Evolutionary conservation across 2,888 invertebrate genomes (phyloP), one percentile per base, ranked within the genome.

Genomic region (Muscina levida): DNA sequence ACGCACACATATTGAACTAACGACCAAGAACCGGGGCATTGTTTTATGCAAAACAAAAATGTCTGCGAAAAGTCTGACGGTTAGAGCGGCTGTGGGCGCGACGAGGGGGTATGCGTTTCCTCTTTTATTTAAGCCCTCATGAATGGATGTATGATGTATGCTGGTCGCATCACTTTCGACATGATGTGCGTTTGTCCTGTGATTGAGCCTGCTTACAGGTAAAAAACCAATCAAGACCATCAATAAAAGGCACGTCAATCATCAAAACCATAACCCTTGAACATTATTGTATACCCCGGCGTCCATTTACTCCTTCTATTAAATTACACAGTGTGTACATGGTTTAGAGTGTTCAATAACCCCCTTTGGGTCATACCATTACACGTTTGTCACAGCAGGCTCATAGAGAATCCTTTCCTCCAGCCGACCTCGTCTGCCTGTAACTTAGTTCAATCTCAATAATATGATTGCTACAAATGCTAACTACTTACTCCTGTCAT

Each of bases 171-270:
- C 62, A 62, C 19, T n/a, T n/a, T 17, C 62, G 42, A 62, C 42
- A 62, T 68, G n/a, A n/a, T n/a, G 77, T 73, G 72, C 67, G 59
- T 79, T 70, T 51, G 76, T 71, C 51, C 76, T 73, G 76, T n/a
- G n/a, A n/a, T 80, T 39, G 72, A 76, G 42, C 24, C 68, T 62
- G 31, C 42, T 62, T 62, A 70, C 83, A 88, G 88, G 88, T 88
- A 89, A 88, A 89, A 88, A 89, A 89, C 88, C 89, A 89, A 89
- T 89, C 89, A 89, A 88, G 88, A 88, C 87, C 89, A 89, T 89
- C 89, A 89, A 89, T 89, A 89, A 89, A 89, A 89, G 87, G 87
- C 88, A 88, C 89, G 89, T 89, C 89, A 89, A 89, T 89, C 89
- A 89, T 87, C 86, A 77, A 53, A 39, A 76, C 70, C 56, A 72